phyloP scores from a whole-genome alignment of 2,888 invertebrate species.

The Ptychoptera albimana region DNA sequence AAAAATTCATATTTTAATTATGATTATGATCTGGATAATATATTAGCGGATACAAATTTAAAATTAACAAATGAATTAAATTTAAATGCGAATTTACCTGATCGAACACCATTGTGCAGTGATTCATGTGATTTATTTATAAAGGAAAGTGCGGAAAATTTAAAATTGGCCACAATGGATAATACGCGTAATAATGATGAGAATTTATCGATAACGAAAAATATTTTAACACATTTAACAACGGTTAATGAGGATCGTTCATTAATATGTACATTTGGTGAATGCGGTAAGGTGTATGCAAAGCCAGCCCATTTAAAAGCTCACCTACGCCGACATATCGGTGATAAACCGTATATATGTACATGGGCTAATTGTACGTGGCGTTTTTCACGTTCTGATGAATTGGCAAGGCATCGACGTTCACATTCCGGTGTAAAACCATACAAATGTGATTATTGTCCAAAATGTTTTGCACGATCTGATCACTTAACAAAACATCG shows the following conservation, averaged over 20 bases:
- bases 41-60: constrained; percentile 16
- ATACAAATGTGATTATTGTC: constrained; percentile 74
- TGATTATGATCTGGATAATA: constrained; percentile 10
- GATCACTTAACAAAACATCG: constrained; percentile 89
- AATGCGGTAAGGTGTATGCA: constrained; percentile 68
- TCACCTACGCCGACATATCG: constrained; percentile 67
- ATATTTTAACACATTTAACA: background rate
- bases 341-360: constrained; percentile 60
- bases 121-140: constrained; percentile 37
- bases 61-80: too few species aligned
- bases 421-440: constrained; percentile 91
- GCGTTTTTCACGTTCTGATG: constrained; percentile 90
- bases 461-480: constrained; percentile 80
- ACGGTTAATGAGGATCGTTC: constrained; percentile 33
- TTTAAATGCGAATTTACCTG: constrained; percentile 20
- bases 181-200: background rate
- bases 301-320: constrained; percentile 84
- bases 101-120: constrained; percentile 38
- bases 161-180: constrained; percentile 13
- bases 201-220: background rate
- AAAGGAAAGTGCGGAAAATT: constrained; percentile 28
- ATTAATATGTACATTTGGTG: constrained; percentile 52
- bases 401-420: constrained; percentile 77
- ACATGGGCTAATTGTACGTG: constrained; percentile 72
- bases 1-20: constrained; percentile 6